These are phyloP conservation scores for Biston betularia DNA, from an alignment of 2,888 invertebrate species.

Conservation along the genomic window DNA sequence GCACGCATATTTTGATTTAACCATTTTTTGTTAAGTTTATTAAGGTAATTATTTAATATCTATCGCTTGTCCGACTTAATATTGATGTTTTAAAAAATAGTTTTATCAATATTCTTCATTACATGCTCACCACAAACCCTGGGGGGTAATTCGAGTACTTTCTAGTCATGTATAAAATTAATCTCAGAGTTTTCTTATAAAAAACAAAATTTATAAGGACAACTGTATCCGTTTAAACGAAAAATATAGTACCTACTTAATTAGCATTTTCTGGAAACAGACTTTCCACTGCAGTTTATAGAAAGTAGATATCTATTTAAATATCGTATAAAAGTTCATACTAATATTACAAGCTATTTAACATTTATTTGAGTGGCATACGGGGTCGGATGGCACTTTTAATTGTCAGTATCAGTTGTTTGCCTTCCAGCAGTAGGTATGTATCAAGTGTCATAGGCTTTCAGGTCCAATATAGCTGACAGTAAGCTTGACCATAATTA, in stretches of 20 bases:
- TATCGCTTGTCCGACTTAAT: no score
- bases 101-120: neutral
- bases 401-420: no score
- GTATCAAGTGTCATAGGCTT: neutral
- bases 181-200: slow-evolving; percentile 4
- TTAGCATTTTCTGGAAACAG: slow-evolving; percentile 61
- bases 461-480: no score
- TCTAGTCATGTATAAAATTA: slow-evolving; percentile 22
- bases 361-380: no score
- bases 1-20: no score
- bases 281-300: slow-evolving; percentile 61
- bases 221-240: slow-evolving; percentile 18
- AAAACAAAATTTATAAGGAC: neutral
- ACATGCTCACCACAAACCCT: neutral
- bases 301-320: slow-evolving; percentile 3
- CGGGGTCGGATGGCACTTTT: neutral
- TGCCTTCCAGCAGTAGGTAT: no score
- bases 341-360: neutral
- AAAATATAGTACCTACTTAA: slow-evolving; percentile 17
- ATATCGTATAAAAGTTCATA: neutral
- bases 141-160: neutral
- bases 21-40: no score
- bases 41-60: no score
- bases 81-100: neutral
- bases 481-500: no score